A percentile compares a stretch with the other conserved stretches of the same genome.
Evolutionary conservation across 2,797 vertebrate genomes (phyloP).

Genomic region (Choloepus didactylus): DNA sequence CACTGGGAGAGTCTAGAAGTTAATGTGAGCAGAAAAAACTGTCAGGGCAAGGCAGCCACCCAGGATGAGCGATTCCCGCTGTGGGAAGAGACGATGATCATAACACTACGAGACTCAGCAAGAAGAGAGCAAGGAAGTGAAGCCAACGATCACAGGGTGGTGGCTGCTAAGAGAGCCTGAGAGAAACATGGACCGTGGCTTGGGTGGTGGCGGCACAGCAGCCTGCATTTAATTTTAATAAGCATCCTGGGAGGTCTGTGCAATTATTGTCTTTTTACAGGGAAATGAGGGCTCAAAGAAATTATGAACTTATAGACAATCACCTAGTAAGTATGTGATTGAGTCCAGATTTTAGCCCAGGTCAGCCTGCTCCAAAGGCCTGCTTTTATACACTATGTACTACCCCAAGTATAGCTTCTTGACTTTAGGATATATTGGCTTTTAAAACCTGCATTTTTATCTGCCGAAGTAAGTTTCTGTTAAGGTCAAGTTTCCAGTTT

Average conservation of each 20-base stretch:
- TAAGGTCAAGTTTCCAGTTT: conserved; percentile 25
- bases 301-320: conserved; percentile 26
- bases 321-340: not conserved
- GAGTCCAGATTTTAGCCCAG: not conserved
- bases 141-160: too few relatives aligned
- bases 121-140: too few relatives aligned
- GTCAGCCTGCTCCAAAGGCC: not conserved
- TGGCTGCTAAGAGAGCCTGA: too few relatives aligned
- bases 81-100: too few relatives aligned
- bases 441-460: conserved; percentile 53
- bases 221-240: conserved; percentile 59
- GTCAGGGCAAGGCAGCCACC: too few relatives aligned
- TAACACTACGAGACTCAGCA: too few relatives aligned
- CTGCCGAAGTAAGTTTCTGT: conserved; percentile 31
- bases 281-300: conserved; percentile 40
- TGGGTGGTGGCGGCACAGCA: too few relatives aligned
- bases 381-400: not conserved
- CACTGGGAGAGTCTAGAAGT: too few relatives aligned
- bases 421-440: not conserved
- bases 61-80: too few relatives aligned
- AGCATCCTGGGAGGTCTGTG: not conserved
- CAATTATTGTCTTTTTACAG: conserved; percentile 28
- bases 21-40: too few relatives aligned
- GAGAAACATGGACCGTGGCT: too few relatives aligned
- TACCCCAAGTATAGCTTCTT: not conserved